Base-by-base conservation (phyloP, 2,888 invertebrate species). In the Formica aserva region DNA sequence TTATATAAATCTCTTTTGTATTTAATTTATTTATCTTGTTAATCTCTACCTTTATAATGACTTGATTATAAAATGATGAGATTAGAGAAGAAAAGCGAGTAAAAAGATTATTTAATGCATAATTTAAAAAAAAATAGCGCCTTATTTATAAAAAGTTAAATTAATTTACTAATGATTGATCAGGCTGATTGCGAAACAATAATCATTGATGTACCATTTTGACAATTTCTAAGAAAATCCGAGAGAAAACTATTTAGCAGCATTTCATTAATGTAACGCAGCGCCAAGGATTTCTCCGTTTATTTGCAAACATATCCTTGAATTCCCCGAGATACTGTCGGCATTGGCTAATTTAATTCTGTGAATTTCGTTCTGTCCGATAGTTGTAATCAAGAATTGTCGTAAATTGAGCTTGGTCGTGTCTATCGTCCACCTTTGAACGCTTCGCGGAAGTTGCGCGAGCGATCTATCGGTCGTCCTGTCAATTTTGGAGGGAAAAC, bases 351-450 rank as follows among this genome's bases (percentile, higher is more conserved):
- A 80, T 80, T 80, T 80, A 80, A 80, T 80, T 62, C 71, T 32
- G 13, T 22, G 32, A 62, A 71, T 80, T 48, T 15, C 52, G 18
- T 22, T 35, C 29, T 63, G 8, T 48, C 11, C 55, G 38, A 32
- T 60, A 22, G 57, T 57, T 26, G 71, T 45, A 57, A 78, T 78
- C 78, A 71, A 78, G 72, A 71, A 78, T 69, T 71, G 72, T 78
- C 45, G 78, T 35, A 60, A 78, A 71, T 78, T 35, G 78, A 45
- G 45, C 72, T 45, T 45, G 72, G 71, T 48, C 57, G 26, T 69
- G 57, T 41, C 13, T 60, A 69, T 78, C 72, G 71, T 5, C n/a
- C 22, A 60, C 60, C 45, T 71, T 78, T 78, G 78, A 71, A 71
- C 45, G 35, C 45, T 60, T 35, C 11, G 69, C 72, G 78, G 35